Conservation (phyloP, 1,140 invertebrate genomes). For the Diorhabda sublineata region DNA sequence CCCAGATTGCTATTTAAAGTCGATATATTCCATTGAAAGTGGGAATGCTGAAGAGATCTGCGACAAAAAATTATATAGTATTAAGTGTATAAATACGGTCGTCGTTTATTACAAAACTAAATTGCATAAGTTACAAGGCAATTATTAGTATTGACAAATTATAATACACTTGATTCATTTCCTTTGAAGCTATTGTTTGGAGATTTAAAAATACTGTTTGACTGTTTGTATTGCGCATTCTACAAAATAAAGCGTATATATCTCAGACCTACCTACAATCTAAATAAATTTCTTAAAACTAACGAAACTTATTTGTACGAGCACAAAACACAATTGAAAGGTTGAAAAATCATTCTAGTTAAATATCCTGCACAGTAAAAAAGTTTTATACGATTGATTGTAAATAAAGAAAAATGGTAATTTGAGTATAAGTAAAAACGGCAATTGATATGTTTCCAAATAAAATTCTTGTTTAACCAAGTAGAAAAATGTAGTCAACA, state of each 20-base stretch:
- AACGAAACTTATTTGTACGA: background rate
- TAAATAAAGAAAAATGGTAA: background rate
- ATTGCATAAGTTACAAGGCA: background rate
- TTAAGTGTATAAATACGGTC: background rate
- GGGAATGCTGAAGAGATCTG: constrained; percentile 45
- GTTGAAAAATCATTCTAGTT: background rate
- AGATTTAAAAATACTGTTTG: background rate
- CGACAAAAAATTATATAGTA: background rate
- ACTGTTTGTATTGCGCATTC: background rate
- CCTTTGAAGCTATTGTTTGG: constrained; percentile 1
- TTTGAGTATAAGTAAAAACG: background rate
- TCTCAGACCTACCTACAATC: background rate
- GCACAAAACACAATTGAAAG: background rate
- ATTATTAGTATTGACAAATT: background rate
- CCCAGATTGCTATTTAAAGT: constrained; percentile 36
- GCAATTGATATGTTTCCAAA: background rate
- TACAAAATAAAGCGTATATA: background rate
- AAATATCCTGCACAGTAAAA: background rate
- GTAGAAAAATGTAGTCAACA: no score
- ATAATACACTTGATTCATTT: background rate
- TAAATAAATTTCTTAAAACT: background rate
- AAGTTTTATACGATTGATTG: no score
- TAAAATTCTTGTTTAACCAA: background rate
- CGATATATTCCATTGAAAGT: constrained; percentile 42
- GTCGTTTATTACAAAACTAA: no score